Evolutionary conservation across 1,140 invertebrate species (phyloP).

Genomic region (Gryllus bimaculatus): DNA sequence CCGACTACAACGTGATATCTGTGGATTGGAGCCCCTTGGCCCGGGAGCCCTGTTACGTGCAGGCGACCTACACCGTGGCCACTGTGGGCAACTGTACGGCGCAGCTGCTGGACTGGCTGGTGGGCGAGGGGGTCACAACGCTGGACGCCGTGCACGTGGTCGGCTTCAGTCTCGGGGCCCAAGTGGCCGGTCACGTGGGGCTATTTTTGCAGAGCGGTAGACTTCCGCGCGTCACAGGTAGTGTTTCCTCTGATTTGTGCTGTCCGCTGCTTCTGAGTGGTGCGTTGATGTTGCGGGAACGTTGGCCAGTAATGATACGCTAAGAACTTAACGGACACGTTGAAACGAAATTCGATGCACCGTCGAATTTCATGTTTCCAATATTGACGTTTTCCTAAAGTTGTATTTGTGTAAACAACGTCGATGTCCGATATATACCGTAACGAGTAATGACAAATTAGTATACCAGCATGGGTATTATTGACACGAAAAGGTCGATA

Average conservation of each 20-base stretch:
- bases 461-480: no score
- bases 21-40: slow-evolving; percentile 52
- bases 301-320: no score
- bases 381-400: no score
- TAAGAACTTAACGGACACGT: no score
- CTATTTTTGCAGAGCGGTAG: neutral
- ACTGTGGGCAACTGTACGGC: slow-evolving; percentile 43
- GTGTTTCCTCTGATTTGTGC: neutral
- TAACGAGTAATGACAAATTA: no score
- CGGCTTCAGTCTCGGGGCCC: slow-evolving; percentile 26
- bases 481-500: no score
- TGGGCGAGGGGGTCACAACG: slow-evolving; percentile 16
- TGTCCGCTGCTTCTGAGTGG: no score
- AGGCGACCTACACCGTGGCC: slow-evolving; percentile 43
- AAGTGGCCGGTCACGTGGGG: slow-evolving; percentile 18
- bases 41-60: slow-evolving; percentile 46
- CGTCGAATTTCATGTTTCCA: no score
- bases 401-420: no score
- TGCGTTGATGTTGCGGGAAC: no score
- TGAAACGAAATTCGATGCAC: no score
- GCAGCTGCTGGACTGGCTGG: slow-evolving; percentile 24
- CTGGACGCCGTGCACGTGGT: slow-evolving; percentile 24
- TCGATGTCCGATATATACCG: no score
- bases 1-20: slow-evolving; percentile 48
- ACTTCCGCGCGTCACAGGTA: slow-evolving; percentile 16